Percentiles rank a stretch among this genome's conserved stretches.
phyloP scores from a whole-genome alignment of 2,113 vertebrate species.

The Zosterops japonicus region DNA sequence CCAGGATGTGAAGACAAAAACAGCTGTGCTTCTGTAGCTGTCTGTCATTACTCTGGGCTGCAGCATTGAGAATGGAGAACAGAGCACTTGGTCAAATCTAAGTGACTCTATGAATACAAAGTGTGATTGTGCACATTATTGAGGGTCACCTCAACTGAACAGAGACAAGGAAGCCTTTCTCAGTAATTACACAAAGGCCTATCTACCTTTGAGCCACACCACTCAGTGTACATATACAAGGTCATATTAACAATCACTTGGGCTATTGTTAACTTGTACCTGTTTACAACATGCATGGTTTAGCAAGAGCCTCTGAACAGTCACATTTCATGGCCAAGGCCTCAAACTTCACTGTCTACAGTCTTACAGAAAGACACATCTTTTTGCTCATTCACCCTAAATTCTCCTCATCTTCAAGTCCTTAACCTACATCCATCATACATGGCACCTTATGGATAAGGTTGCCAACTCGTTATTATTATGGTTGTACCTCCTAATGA shows the following conservation, averaged over 20 bases:
- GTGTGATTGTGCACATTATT: neutral
- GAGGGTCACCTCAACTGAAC: neutral
- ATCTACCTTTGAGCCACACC: neutral
- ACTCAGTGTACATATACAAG: neutral
- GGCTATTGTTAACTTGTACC: neutral
- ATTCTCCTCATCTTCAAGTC: neutral
- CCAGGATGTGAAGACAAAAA: neutral
- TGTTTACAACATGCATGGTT: neutral
- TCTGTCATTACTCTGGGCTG: neutral
- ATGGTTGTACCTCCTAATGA: neutral
- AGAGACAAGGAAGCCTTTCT: neutral
- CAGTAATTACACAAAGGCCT: neutral
- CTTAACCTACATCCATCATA: neutral
- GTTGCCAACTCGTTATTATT: neutral
- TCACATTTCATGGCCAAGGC: neutral
- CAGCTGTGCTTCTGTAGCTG: neutral
- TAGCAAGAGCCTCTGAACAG: neutral
- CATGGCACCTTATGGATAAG: neutral
- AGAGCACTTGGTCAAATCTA: neutral
- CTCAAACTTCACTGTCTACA: neutral
- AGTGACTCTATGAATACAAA: neutral
- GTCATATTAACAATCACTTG: neutral
- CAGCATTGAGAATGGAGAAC: neutral
- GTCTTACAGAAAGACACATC: neutral
- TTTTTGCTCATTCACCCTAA: neutral